A percentile compares a stretch with the other conserved stretches of the same genome.
Evolutionary conservation across 2,888 invertebrate genomes (phyloP).

Genomic region (Panopea generosa): DNA sequence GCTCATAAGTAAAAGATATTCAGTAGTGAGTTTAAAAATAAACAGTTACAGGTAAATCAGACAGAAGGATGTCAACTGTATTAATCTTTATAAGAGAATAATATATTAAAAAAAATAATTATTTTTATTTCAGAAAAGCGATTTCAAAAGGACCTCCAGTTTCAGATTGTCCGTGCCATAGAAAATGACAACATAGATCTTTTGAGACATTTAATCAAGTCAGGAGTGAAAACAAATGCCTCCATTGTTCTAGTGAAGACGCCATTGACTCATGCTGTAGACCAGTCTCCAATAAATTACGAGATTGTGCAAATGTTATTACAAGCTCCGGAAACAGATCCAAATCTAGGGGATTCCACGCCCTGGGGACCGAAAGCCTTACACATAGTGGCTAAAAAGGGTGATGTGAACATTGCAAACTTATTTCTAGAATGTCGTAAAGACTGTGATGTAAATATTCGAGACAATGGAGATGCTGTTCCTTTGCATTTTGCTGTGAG

Average conservation of each 20-base stretch:
- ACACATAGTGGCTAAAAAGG: conserved; percentile 44
- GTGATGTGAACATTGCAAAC: conserved; percentile 25
- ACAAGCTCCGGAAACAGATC: conserved; percentile 31
- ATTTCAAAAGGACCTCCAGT: conserved; percentile 60
- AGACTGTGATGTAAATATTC: conserved; percentile 33
- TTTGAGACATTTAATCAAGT: conserved; percentile 29
- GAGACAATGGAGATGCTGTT: conserved; percentile 44
- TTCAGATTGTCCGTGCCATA: conserved; percentile 57
- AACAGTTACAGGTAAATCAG: too few species aligned
- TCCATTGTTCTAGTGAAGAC: conserved; percentile 52
- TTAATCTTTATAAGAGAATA: too few species aligned
- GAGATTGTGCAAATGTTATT: conserved; percentile 34
- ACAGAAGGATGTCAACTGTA: too few species aligned
- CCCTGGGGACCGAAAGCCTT: conserved; percentile 37
- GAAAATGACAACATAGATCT: conserved; percentile 28
- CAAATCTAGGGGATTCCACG: conserved; percentile 39
- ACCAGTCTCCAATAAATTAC: conserved; percentile 29
- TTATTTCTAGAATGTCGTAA: conserved; percentile 26
- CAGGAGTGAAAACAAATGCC: conserved; percentile 55
- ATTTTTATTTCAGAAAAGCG: conserved; percentile 58
- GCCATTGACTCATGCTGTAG: conserved; percentile 52
- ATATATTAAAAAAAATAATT: too few species aligned
- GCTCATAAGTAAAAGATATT: too few species aligned
- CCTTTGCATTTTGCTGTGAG: conserved; percentile 49
- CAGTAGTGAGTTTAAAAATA: too few species aligned